Evolutionary conservation across 2,888 invertebrate genomes (phyloP), one percentile per base, ranked within the genome.

Genomic region (Melipona beecheii): DNA sequence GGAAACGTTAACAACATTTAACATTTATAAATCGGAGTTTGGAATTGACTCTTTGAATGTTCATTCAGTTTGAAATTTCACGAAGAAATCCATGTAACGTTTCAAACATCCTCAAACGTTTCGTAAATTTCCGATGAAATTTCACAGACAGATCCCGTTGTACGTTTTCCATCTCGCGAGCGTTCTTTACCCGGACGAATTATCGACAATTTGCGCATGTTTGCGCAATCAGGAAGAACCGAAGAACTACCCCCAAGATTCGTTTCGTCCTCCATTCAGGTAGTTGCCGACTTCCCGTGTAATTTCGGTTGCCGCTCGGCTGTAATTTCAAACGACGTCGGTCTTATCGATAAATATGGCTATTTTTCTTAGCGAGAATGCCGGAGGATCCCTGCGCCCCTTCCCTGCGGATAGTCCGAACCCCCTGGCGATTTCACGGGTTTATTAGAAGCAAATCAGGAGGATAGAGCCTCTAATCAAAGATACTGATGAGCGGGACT

Each of bases 361-460:
- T 69, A 74, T 66, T 58, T 17, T 49, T n/a, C 65, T 64, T 52
- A 36, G 60, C 43, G 24, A 43, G 50, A 4, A 66, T 65, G 54
- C 72, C 36, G 43, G 43, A 27, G 64, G 68, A 83, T 78, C 78
- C 36, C 77, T 78, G 58, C 60, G 72, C 15, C 36, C 36, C 36
- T 5, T 43, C 1, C 9, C 52, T 31, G 75, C 74, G 43, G 36
- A 54, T 36, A 73, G 78, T 85, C 87, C 86, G 88, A 88, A 89
- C 90, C 87, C 86, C 86, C 86, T 65, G 81, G 84, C 87, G 88
- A 85, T 92, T 92, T 92, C 91, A 91, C 90, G 89, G 90, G 92
- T 93, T 94, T 93, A 94, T 93, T 92, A 93, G 93, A 92, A 93
- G 93, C 91, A 92, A 93, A 93, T 94, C 93, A 92, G 91, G 88